Conservation (phyloP, 1,140 invertebrate species). For the Laupala kohalensis region DNA sequence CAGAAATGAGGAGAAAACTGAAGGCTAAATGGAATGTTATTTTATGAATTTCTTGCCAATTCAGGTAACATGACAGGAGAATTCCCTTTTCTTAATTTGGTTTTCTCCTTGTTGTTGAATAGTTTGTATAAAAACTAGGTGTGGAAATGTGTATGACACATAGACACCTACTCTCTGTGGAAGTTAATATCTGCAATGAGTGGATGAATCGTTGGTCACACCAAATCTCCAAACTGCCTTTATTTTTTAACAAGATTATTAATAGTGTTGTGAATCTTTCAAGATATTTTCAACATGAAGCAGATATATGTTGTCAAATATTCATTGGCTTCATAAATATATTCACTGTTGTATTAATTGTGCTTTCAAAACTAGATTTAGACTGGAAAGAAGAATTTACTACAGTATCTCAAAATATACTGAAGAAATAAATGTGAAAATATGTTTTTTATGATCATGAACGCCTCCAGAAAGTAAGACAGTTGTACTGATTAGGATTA, state of each 20-base stretch:
- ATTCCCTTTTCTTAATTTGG: slow-evolving; percentile 3
- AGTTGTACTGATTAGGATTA: slow-evolving; percentile 3
- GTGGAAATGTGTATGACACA: slow-evolving; percentile 13
- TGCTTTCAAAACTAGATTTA: background rate
- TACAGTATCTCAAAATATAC: background rate
- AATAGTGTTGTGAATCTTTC: slow-evolving; percentile 12
- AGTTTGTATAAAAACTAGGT: slow-evolving; percentile 10
- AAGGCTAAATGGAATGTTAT: slow-evolving; percentile 5
- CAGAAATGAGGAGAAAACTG: slow-evolving; percentile 20
- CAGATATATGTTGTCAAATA: background rate
- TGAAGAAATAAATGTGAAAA: background rate
- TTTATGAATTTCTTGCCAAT: slow-evolving; percentile 7
- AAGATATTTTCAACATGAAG: slow-evolving; percentile 12
- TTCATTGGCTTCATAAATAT: background rate
- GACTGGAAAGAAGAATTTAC: background rate
- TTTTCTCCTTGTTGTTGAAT: slow-evolving; percentile 22
- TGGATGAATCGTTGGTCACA: slow-evolving; percentile 10
- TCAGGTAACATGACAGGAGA: slow-evolving; percentile 7
- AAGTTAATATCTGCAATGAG: slow-evolving; percentile 12
- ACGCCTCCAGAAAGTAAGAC: background rate
- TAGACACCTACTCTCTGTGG: slow-evolving; percentile 11
- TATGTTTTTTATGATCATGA: background rate
- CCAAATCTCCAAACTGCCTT: slow-evolving; percentile 12
- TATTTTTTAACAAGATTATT: slow-evolving; percentile 13
- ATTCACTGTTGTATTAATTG: background rate